Evolutionary conservation across 2,888 invertebrate genomes (phyloP).

Genomic region (Agrotis ipsilon): DNA sequence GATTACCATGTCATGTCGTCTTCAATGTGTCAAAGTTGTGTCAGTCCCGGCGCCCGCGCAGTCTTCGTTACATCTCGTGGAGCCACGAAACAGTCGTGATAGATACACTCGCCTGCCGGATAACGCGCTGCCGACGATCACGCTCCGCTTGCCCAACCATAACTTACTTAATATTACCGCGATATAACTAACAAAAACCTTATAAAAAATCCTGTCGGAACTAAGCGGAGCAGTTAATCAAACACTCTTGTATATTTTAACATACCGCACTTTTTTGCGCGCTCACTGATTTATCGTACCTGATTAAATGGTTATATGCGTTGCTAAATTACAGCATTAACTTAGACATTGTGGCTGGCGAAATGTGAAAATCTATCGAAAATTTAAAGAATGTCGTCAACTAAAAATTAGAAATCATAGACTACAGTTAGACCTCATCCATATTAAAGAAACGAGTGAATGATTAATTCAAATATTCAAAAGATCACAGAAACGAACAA

Average conservation of each 20-base stretch:
- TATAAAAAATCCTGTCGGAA: conserved; percentile 67
- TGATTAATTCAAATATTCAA: conserved; percentile 19
- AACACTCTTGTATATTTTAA: conserved; percentile 45
- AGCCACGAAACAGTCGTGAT: conserved; percentile 42
- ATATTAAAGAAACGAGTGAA: conserved; percentile 24
- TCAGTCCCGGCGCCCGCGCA: conserved; percentile 22
- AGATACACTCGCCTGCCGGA: conserved; percentile 47
- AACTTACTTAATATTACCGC: conserved; percentile 45
- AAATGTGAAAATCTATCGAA: neutral
- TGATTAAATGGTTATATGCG: conserved; percentile 36
- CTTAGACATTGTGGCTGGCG: neutral
- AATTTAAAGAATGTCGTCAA: conserved; percentile 4
- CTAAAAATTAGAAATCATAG: conserved; percentile 17
- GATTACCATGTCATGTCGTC: conserved; percentile 56
- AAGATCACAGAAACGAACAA: conserved; percentile 13
- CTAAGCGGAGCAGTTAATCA: conserved; percentile 48
- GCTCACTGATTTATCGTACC: conserved; percentile 38
- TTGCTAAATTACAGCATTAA: conserved; percentile 27
- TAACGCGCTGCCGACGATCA: conserved; percentile 52
- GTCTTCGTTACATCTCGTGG: conserved; percentile 13
- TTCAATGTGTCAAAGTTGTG: conserved; percentile 37
- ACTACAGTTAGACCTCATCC: conserved; percentile 4
- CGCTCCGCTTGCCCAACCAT: conserved; percentile 55
- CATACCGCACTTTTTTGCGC: conserved; percentile 45
- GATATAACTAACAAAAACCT: conserved; percentile 32